phyloP scores from a whole-genome alignment of 2,797 vertebrate species.

The Enteromius trimaculatus region DNA sequence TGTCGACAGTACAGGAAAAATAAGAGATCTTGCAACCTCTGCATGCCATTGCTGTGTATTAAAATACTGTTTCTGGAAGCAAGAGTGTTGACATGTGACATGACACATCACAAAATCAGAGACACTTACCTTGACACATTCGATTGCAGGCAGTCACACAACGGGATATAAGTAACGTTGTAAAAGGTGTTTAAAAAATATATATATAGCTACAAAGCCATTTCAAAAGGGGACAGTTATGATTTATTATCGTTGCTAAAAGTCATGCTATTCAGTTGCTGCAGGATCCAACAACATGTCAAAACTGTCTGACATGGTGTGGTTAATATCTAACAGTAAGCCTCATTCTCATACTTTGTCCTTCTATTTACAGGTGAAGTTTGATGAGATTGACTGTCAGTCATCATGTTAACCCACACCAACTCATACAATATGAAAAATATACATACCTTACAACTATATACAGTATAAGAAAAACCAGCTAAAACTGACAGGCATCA shows the following conservation, averaged over 20 bases:
- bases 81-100: not conserved
- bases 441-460: not conserved
- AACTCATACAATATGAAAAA: not conserved
- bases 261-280: not conserved
- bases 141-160: not conserved
- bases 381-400: not conserved
- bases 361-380: not conserved
- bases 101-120: not conserved
- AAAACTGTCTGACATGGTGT: not conserved
- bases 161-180: not conserved
- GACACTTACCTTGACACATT: not conserved
- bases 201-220: not conserved
- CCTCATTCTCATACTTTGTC: not conserved
- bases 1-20: not conserved
- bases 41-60: not conserved
- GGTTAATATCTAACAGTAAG: not conserved
- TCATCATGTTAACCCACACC: not conserved
- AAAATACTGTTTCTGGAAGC: not conserved
- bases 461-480: not conserved
- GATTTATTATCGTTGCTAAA: conserved; percentile 6
- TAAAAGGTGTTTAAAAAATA: not conserved
- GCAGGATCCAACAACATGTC: not conserved
- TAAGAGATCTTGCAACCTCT: not conserved
- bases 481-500: not conserved
- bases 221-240: not conserved